Percentiles rank a stretch among this genome's conserved stretches.
Evolutionary conservation across 2,113 vertebrate species (phyloP).

Genomic region (Charadrius vociferus): DNA sequence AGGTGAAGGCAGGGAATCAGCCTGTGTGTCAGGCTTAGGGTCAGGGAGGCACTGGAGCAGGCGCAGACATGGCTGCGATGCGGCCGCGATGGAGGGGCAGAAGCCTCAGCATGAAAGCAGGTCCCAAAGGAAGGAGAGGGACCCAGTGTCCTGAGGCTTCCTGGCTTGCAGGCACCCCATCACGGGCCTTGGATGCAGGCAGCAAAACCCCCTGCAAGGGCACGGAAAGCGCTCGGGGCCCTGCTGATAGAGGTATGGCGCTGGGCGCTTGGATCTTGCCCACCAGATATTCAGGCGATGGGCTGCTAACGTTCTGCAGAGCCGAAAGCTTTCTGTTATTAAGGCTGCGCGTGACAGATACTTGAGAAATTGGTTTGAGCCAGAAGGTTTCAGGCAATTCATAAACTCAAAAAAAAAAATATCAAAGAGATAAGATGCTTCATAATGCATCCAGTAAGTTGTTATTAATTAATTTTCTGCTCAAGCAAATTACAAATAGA

Average conservation of each 20-base stretch:
- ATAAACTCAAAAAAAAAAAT: not conserved
- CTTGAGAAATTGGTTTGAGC: not conserved
- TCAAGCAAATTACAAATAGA: not conserved
- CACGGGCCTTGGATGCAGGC: too few relatives aligned
- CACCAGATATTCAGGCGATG: not conserved
- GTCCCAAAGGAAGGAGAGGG: not conserved
- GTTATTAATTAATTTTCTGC: not conserved
- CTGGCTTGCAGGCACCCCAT: not conserved
- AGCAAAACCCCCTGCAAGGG: not conserved
- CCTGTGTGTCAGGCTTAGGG: not conserved
- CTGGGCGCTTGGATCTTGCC: not conserved
- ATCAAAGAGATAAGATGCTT: not conserved
- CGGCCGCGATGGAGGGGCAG: rapidly evolving
- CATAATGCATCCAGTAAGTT: not conserved
- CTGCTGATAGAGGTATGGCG: not conserved
- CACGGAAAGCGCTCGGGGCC: not conserved
- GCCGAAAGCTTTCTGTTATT: not conserved
- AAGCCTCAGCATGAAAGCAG: rapidly evolving
- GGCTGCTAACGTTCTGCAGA: not conserved
- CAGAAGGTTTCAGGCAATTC: not conserved
- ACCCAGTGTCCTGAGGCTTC: not conserved
- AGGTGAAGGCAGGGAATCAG: not conserved
- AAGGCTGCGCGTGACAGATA: not conserved
- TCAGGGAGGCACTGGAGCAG: not conserved
- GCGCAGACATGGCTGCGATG: rapidly evolving